Evolutionary conservation across 2,797 vertebrate species (phyloP).

Genomic region (Austrolebias charrua): DNA sequence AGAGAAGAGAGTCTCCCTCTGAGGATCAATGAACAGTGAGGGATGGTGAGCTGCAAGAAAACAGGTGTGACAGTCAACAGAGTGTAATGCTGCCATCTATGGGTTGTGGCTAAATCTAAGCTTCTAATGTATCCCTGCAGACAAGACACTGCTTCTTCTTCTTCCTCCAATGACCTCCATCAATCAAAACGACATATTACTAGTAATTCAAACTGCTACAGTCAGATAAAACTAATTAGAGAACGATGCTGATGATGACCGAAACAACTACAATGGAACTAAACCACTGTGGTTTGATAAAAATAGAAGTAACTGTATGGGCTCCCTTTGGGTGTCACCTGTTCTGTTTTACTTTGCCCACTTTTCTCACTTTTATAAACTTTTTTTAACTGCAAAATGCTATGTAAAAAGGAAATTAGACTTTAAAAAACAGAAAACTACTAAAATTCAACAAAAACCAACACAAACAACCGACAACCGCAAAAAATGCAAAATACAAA

Average conservation of each 20-base stretch:
- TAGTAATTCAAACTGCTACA: background rate
- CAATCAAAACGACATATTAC: background rate
- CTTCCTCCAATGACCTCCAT: too few relatives aligned
- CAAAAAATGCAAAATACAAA: too few relatives aligned
- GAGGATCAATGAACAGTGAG: constrained; percentile 23
- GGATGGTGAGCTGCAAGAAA: constrained; percentile 31
- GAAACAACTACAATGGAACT: background rate
- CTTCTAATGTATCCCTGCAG: background rate
- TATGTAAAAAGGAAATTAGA: too few relatives aligned
- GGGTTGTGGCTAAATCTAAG: constrained; percentile 26
- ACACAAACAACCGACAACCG: too few relatives aligned
- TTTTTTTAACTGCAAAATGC: too few relatives aligned
- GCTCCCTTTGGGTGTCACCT: too few relatives aligned
- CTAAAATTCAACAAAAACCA: too few relatives aligned
- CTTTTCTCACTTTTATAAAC: too few relatives aligned
- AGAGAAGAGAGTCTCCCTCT: constrained; percentile 19
- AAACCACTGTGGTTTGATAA: too few relatives aligned
- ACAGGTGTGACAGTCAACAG: constrained; percentile 48
- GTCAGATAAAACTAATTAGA: background rate
- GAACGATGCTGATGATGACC: background rate
- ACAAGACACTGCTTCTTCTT: background rate
- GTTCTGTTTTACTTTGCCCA: too few relatives aligned
- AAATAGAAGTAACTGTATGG: too few relatives aligned
- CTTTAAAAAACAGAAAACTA: too few relatives aligned
- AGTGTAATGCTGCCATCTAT: constrained; percentile 77